Conservation (phyloP, 2,888 invertebrate species). For the Andrena praecox region DNA sequence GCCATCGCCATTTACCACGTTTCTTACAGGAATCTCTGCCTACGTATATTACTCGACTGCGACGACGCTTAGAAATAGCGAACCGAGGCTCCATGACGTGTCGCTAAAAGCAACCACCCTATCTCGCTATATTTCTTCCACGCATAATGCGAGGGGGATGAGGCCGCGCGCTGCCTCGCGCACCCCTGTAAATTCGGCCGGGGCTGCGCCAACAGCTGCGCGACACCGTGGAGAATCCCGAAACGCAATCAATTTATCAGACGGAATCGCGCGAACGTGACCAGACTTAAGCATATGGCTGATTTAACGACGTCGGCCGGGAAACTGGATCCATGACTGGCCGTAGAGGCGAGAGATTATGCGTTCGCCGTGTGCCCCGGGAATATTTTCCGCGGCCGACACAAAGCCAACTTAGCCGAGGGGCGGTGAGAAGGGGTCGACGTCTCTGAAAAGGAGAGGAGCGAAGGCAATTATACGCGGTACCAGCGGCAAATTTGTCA, state of each 20-base stretch:
- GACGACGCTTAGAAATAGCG: no score
- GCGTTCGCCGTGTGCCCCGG: conserved; percentile 50
- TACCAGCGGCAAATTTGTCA: conserved; percentile 69
- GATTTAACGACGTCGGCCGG: conserved; percentile 63
- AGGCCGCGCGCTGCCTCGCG: background rate
- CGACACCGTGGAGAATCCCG: conserved; percentile 75
- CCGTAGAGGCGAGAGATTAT: conserved; percentile 67
- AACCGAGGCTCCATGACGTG: no score
- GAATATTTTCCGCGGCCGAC: conserved; percentile 60
- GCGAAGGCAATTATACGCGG: conserved; percentile 70
- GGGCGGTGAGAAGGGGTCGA: background rate
- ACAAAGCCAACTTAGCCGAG: conserved; percentile 44
- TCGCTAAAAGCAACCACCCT: background rate
- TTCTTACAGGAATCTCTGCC: no score
- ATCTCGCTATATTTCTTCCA: background rate
- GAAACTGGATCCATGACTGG: conserved; percentile 71
- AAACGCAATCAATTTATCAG: conserved; percentile 81
- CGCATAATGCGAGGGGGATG: background rate
- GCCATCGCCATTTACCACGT: no score
- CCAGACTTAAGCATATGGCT: conserved; percentile 77
- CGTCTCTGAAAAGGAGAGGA: conserved; percentile 53
- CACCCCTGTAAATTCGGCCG: conserved; percentile 58
- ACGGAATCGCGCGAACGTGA: conserved; percentile 77
- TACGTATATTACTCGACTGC: no score
- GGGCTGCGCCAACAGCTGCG: conserved; percentile 70